Evolutionary conservation across 2,113 vertebrate genomes (phyloP), one percentile per base, ranked within the genome.

Genomic region (Triplophysa tibetana): DNA sequence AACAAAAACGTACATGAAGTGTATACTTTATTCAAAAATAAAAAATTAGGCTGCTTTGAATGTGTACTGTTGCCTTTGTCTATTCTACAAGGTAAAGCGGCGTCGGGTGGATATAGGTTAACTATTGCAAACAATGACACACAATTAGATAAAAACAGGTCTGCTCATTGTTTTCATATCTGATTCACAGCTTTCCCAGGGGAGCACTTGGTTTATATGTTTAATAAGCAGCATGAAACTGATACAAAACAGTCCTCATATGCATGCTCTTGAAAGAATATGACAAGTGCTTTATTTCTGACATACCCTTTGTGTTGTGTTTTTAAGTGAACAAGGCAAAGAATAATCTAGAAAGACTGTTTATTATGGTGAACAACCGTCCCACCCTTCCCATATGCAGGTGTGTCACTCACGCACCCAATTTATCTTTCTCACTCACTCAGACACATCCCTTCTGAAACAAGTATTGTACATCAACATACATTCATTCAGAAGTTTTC

Each of bases 281-380:
- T 11, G 33, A 58, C 12, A 38, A 2, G 29, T 41, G 26, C 13
- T 72, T 21, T 38, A n/a, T 56, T 72, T 52, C 19, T 21, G 26
- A 38, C 48, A 12, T n/a, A 26, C 16, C 68, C 50, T 38, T 24
- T 38, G 52, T 16, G 50, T 26, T 58, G 29, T 56, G 29, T 63
- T 63, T 63, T 48, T 7, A 29, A 75, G 70, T 61, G 12, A 60
- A 33, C n/a, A 64, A 33, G 21, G 58, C 13, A 68, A 41, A 29
- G 33, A 74, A 54, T 81, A 78, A 78, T 81, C 82, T 81, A 81
- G 70, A 84, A 84, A 84, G 68, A 78, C 33, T 38, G 75, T 84
- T 84, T 84, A 84, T 84, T 84, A 63, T 14, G 72, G 56, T 29
- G 69, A 78, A 75, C 69, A 84, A 81, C 75, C 48, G 69, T 66